Evolutionary conservation across 2,113 vertebrate species (phyloP).

Genomic region (Rhabdornis inornatus): DNA sequence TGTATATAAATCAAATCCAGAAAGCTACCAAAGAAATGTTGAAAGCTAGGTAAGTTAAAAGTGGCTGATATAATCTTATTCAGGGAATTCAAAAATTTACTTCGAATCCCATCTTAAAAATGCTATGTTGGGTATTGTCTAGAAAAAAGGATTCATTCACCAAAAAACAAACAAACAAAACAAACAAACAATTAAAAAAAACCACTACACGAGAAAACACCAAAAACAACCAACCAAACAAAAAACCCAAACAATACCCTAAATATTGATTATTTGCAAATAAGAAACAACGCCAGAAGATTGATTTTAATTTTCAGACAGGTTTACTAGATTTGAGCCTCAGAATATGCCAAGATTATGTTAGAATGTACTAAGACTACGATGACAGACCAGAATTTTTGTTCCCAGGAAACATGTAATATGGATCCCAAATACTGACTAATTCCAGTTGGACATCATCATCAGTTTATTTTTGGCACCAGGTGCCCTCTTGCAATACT

Average conservation of each 20-base stretch:
- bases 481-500: not conserved
- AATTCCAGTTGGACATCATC: not conserved
- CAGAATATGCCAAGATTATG: not conserved
- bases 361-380: not conserved
- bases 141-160: not conserved
- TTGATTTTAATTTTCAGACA: not conserved
- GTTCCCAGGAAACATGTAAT: fast-evolving
- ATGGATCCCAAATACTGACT: not conserved
- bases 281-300: not conserved
- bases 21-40: not conserved
- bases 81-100: not conserved
- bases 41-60: not conserved
- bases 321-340: not conserved
- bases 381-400: not conserved
- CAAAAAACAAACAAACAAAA: not conserved
- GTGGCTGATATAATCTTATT: not conserved
- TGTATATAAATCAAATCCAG: not conserved
- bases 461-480: not conserved
- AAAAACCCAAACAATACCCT: not conserved
- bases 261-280: not conserved
- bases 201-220: not conserved
- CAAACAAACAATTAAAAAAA: not conserved
- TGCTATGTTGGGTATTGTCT: fast-evolving
- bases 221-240: not conserved
- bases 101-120: not conserved